phyloP scores from a whole-genome alignment of 2,113 vertebrate genomes.

The Columbina picui region DNA sequence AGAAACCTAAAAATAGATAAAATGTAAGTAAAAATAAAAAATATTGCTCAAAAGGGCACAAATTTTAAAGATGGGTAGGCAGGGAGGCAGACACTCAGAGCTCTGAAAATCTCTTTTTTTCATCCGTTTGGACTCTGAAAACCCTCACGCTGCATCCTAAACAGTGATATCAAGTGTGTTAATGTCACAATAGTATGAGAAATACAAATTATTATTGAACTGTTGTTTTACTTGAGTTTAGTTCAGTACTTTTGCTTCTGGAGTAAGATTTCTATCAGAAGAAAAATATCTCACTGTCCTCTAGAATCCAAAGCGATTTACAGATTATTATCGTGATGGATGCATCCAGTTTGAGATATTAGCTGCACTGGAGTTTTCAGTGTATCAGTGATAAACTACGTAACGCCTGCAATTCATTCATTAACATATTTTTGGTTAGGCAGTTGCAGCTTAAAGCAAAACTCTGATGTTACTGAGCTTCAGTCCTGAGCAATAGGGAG shows the following conservation, averaged over 20 bases:
- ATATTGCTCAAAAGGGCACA: background rate
- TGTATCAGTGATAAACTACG: background rate
- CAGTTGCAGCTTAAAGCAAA: background rate
- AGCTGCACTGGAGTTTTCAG: background rate
- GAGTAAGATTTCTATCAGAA: background rate
- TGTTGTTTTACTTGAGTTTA: background rate
- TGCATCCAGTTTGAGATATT: background rate
- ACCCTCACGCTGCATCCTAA: background rate
- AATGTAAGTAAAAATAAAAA: background rate
- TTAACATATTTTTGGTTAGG: background rate
- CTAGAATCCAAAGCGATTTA: background rate
- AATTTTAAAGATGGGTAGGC: background rate
- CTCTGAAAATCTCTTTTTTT: background rate
- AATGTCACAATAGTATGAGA: background rate
- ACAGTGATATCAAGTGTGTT: background rate
- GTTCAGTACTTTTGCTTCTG: background rate
- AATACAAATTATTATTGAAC: background rate
- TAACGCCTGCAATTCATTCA: background rate
- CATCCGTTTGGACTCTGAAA: background rate
- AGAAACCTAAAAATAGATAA: background rate
- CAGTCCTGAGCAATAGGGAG: background rate
- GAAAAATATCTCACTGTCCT: background rate
- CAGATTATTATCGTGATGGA: background rate
- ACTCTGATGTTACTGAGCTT: background rate
- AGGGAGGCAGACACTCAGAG: background rate